Base-by-base conservation (phyloP, 1,140 invertebrate species). In the Drosophila persimilis region DNA sequence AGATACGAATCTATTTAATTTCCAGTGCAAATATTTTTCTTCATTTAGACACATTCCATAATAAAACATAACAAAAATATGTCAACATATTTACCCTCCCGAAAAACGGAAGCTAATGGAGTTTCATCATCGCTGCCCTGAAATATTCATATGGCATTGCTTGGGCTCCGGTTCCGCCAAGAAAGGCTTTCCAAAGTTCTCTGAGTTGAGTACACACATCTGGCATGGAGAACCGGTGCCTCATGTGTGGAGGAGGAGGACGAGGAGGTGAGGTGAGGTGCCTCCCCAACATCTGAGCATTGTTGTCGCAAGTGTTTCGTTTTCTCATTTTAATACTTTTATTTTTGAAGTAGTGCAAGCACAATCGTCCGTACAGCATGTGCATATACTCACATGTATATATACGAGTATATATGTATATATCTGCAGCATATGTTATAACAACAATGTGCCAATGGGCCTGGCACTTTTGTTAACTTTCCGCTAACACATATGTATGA, bases 271-370 rank as follows among this genome's bases (percentile, higher is more conserved):
- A 20, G 31, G 51, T 9, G 58, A 20, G 41, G 44, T 48, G 55
- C 44, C 22, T 50, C 29, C 56, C n/a, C 35, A 39, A 5, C 35
- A 39, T 39, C 35, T 22, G 45, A 41, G 54, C 58, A 54, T 57
- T 81, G 73, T 81, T 81, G 78, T 81, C 73, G 78, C 73, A 81
- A 81, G 77, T 83, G 80, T 74, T 83, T 78, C 55, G 44, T 46
- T 56, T 57, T 65, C 48, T 58, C 47, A 55, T 60, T 56, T 55
- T 55, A 51, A 59, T 67, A 51, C 48, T 80, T 51, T 58, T 44
- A 52, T 66, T 71, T 64, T 46, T 47, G 54, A 60, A 74, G 63
- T 64, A 80, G 63, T 52, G 77, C 56, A 73, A 76, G 80, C 80
- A 74, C 66, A 84, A 85, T 85, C 57, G 63, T 75, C 54, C 66